These are phyloP conservation scores for Cotesia chilonis DNA, from an alignment of 1,140 invertebrate species.

Conservation along the genomic window DNA sequence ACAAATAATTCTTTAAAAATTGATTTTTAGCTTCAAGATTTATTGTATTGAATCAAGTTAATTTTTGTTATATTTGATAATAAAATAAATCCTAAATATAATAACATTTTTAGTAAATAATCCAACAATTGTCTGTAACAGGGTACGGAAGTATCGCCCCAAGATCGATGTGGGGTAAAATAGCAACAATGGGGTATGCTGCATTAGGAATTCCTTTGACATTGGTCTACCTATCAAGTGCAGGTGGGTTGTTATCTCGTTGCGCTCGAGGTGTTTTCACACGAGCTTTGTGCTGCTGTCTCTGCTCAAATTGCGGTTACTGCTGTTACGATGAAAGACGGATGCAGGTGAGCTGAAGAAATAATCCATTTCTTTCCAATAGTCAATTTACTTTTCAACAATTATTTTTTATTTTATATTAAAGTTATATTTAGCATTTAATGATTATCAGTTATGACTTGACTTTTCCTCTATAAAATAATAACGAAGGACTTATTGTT, in stretches of 20 bases:
- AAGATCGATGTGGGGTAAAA: conserved; percentile 80
- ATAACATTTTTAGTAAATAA: background rate
- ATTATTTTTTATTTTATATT: too few relatives aligned
- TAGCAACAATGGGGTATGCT: conserved; percentile 89
- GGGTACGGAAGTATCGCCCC: conserved; percentile 91
- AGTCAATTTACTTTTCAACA: background rate
- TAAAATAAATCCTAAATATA: background rate
- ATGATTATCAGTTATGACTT: too few relatives aligned
- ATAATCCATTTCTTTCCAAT: too few relatives aligned
- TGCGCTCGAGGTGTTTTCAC: conserved; percentile 89
- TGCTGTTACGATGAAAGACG: conserved; percentile 85
- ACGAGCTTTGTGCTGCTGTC: conserved; percentile 80
- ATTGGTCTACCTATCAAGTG: conserved; percentile 85
- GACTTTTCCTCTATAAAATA: too few relatives aligned
- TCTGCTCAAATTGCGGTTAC: conserved; percentile 85
- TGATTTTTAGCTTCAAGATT: too few relatives aligned
- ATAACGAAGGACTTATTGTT: too few relatives aligned
- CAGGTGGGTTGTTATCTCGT: conserved; percentile 82
- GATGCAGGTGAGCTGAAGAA: conserved; percentile 67
- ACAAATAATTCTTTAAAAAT: too few relatives aligned
- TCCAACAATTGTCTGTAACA: conserved; percentile 59
- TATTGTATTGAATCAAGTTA: too few relatives aligned
- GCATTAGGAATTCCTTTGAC: conserved; percentile 91
- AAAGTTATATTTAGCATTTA: too few relatives aligned
- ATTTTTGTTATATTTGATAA: too few relatives aligned